phyloP scores from a whole-genome alignment of 2,797 vertebrate species.

The Pseudocheirus occidentalis region DNA sequence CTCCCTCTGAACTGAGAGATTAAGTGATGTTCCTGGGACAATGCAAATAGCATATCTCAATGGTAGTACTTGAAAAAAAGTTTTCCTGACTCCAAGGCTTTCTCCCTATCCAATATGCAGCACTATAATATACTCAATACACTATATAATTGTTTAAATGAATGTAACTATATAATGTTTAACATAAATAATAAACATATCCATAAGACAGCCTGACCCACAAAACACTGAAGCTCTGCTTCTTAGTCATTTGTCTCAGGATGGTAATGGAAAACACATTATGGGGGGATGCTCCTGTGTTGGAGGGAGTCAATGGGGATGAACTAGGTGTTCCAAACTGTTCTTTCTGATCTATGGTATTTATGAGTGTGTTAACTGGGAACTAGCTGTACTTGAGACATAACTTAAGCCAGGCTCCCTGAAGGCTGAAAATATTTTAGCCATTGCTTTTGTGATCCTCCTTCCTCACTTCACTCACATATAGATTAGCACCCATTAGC shows the following conservation, averaged over 20 bases:
- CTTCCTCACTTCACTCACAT: conserved; percentile 4
- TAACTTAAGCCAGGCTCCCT: conserved; percentile 37
- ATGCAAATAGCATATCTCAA: background rate
- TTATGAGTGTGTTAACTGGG: conserved; percentile 67
- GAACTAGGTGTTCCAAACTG: conserved; percentile 68
- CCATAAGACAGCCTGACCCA: background rate
- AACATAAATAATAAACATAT: background rate
- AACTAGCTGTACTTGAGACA: conserved; percentile 66
- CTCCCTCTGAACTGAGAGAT: background rate
- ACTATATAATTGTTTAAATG: background rate
- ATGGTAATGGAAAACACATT: conserved; percentile 29
- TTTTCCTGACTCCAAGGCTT: background rate
- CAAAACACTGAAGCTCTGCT: background rate
- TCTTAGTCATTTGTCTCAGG: background rate
- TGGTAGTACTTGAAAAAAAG: background rate
- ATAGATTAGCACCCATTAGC: background rate
- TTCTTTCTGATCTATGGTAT: conserved; percentile 52
- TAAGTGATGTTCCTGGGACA: background rate
- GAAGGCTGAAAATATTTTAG: conserved; percentile 26
- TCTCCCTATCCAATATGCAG: background rate
- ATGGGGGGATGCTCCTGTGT: background rate
- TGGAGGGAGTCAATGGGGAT: conserved; percentile 5
- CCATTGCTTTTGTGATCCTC: conserved; percentile 41
- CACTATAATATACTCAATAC: background rate
- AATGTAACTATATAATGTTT: background rate